Evolutionary conservation across 2,797 vertebrate species (phyloP), one percentile per base, ranked within the genome.

Genomic region (Poliocrania exsul): DNA sequence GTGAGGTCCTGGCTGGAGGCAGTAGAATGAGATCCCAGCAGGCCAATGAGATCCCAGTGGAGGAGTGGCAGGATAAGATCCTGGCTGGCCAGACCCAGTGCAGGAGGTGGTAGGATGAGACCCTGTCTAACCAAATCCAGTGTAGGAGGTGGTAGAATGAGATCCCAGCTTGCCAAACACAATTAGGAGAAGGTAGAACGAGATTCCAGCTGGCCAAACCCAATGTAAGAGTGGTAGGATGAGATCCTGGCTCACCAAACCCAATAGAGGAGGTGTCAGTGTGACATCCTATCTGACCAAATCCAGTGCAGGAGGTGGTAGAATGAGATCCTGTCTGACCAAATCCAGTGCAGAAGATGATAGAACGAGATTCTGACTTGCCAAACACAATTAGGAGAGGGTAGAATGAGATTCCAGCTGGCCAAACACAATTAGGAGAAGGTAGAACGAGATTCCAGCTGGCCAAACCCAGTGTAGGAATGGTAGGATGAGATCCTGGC

Each of bases 11-110:
- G 38, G 38, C 38, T 5, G 38, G 38, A 38, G 12, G 38, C 38
- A 38, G 11, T 16, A 2, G n/a, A 5, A 2, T 42, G 37, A 51
- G 47, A 28, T 29, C 49, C 20, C 29, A 13, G 5, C 1, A 31
- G 26, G 2, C 2, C 10, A 54, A n/a, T n/a, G n/a, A n/a, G n/a
- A n/a, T n/a, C 9, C 4, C 4, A 20, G 0, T 11, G 13, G 2
- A 13, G 72, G 57, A 44, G 7, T 44, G 10, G 8, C 10, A 14
- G 64, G 29, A 3, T 47, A 33, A 24, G 50, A 64, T 33, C 8
- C 6, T 58, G 13, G 6, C 1, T 56, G 40, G 8, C 4, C 26
- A 90, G 44, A 67, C 7, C 49, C 40, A 8, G 2, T n/a, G 6
- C 5, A 24, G 58, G 50, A 53, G 40, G 16, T 47, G 37, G 60